phyloP scores from a whole-genome alignment of 2,888 invertebrate genomes.

The Saturnia japonica region DNA sequence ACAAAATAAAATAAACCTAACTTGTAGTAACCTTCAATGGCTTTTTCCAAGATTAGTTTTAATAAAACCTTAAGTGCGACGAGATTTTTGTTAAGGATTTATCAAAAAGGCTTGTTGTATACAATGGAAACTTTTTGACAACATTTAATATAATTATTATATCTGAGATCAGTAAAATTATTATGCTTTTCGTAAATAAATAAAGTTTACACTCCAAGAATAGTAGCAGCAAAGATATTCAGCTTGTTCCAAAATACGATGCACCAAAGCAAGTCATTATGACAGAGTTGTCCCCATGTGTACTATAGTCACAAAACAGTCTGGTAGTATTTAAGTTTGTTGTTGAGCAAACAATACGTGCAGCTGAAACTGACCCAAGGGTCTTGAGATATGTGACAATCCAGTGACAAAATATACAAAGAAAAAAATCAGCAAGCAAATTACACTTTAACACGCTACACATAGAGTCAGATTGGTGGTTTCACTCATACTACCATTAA shows the following conservation, averaged over 20 bases:
- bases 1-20: constrained; percentile 1
- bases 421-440: not conserved
- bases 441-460: not conserved
- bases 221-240: too few relatives aligned
- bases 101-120: too few relatives aligned
- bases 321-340: not conserved
- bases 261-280: too few relatives aligned
- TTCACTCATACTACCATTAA: not conserved
- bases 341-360: not conserved
- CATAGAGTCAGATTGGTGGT: not conserved
- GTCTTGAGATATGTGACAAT: not conserved
- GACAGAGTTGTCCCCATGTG: too few relatives aligned
- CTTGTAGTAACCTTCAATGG: not conserved
- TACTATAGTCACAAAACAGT: too few relatives aligned
- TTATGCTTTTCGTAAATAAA: too few relatives aligned
- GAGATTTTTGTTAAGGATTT: too few relatives aligned
- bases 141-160: too few relatives aligned
- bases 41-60: not conserved
- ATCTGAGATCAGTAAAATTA: too few relatives aligned
- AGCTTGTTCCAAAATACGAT: too few relatives aligned
- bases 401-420: not conserved
- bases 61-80: not conserved
- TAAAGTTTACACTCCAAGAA: too few relatives aligned
- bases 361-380: not conserved
- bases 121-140: too few relatives aligned